Evolutionary conservation across 2,113 vertebrate species (phyloP).

Genomic region (Leucopternis melanops): DNA sequence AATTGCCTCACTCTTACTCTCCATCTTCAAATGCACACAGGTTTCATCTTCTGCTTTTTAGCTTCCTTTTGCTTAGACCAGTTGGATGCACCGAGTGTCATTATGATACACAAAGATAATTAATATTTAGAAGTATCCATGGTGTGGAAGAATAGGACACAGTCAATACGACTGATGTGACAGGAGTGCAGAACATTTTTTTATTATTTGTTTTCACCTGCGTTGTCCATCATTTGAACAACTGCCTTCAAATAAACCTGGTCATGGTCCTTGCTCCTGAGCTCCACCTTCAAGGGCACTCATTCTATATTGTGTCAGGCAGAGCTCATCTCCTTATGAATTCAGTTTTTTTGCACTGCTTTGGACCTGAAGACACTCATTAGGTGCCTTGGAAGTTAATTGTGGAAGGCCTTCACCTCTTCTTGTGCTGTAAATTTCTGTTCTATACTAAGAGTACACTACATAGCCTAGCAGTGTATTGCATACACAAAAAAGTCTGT

Average conservation of each 20-base stretch:
- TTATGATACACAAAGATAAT: not conserved
- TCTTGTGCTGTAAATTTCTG: not conserved
- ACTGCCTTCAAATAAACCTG: not conserved
- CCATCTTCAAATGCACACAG: not conserved
- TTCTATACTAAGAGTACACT: not conserved
- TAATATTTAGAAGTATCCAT: not conserved
- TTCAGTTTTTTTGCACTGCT: not conserved
- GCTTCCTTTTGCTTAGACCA: not conserved
- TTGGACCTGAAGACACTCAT: not conserved
- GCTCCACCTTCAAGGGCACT: not conserved
- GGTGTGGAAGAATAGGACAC: not conserved
- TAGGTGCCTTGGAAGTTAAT: not conserved
- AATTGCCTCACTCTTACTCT: not conserved
- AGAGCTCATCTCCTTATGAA: not conserved
- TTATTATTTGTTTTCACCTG: not conserved
- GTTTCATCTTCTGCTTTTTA: not conserved
- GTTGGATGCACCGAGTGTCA: not conserved
- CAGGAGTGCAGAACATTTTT: not conserved
- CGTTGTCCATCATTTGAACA: not conserved
- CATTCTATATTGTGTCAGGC: not conserved
- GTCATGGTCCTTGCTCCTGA: not conserved
- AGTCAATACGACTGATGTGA: not conserved
- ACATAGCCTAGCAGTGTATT: not conserved
- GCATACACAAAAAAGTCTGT: not conserved
- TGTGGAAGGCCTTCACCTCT: not conserved